These are phyloP conservation scores for Cryptocephalus primarius DNA, from an alignment of 2,888 invertebrate species.

Conservation along the genomic window DNA sequence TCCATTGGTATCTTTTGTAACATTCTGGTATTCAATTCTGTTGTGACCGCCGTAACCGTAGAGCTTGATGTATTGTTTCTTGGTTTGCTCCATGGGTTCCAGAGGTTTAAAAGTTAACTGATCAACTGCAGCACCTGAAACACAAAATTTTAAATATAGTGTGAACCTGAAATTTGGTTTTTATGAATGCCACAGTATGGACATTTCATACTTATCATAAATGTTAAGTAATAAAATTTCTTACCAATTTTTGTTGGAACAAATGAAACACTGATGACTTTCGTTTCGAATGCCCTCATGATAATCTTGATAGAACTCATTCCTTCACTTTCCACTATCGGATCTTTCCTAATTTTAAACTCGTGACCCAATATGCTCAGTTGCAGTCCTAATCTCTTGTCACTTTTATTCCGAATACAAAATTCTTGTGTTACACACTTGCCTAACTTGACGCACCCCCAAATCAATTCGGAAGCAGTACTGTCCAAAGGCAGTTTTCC, in stretches of 20 bases:
- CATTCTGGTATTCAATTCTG: conserved; percentile 32
- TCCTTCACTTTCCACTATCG: conserved; percentile 27
- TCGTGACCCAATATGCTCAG: conserved; percentile 39
- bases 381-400: conserved; percentile 45
- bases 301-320: conserved; percentile 32
- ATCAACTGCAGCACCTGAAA: conserved; percentile 41
- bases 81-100: conserved; percentile 22
- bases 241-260: conserved; percentile 38
- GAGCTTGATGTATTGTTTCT: conserved; percentile 36
- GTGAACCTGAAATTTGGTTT: no score
- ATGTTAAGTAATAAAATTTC: neutral
- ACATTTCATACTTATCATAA: no score
- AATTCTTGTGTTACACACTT: conserved; percentile 44
- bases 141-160: neutral
- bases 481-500: conserved; percentile 43
- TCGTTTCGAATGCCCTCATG: conserved; percentile 47
- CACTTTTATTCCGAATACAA: conserved; percentile 45
- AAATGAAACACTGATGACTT: conserved; percentile 43
- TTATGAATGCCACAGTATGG: no score
- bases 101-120: conserved; percentile 44
- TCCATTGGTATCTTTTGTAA: conserved; percentile 45
- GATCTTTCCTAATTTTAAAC: conserved; percentile 36
- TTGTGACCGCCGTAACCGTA: conserved; percentile 51
- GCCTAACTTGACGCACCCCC: conserved; percentile 40
- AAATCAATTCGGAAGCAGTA: conserved; percentile 44